Base-by-base conservation (phyloP, 2,113 vertebrate species). In the Plectropomus leopardus region DNA sequence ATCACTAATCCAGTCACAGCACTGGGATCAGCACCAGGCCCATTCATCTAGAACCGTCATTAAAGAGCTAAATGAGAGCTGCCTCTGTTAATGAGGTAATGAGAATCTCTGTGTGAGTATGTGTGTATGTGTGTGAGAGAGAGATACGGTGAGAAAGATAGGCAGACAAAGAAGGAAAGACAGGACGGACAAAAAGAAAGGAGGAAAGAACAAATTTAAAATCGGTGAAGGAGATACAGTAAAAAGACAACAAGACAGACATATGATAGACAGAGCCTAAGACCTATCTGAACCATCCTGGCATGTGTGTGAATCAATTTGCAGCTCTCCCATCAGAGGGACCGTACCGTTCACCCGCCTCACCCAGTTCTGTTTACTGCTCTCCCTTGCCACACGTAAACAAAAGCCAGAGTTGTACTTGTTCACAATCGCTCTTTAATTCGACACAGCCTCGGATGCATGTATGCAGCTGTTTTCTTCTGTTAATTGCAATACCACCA, bases 1-100 rank as follows among this genome's bases (percentile, higher is more conserved):
- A 93, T 93, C 93, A 78, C 91, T 95, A 94, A 94, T 92, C 91
- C 91, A 92, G 92, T 94, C 90, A 92, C 88, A 92, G 93, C 90
- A 55, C 91, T 92, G 92, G 92, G 85, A 92, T 91, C 92, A 92
- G 88, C 86, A 88, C 85, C 83, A 89, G 89, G 86, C 85, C 89
- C 93, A 93, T 93, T 93, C 93, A 94, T 94, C 93, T 92, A 88
- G 87, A 90, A 88, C 89, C 83, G 72, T 93, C 92, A 93, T 94
- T 93, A 93, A 93, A 92, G 88, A 93, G 88, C 92, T 92, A 93
- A 91, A 92, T 93, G 91, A 93, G 84, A 93, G 88, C 91, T 93
- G 93, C 92, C 89, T 91, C 89, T 88, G 82, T 89, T 93, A 93
- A 94, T 92, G 92, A 93, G 92, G 81, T 92, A 93, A 93, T 94